Base-by-base conservation (phyloP, 2,113 vertebrate species). In the Alethe castanea region DNA sequence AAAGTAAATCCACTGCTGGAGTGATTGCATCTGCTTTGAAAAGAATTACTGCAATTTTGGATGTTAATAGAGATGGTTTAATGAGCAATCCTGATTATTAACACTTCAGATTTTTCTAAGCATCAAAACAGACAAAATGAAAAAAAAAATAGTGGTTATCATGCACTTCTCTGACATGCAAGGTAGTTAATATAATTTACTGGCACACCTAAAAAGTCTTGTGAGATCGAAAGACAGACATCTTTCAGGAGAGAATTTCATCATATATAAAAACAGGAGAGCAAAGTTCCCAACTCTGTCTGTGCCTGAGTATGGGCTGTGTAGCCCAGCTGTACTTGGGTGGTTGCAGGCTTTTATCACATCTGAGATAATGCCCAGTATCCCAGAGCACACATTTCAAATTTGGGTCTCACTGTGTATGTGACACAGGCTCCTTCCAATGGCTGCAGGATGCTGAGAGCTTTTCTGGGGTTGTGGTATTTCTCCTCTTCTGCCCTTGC, bases 11-110 rank as follows among this genome's bases (percentile, higher is more conserved):
- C 59, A 80, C 50, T 67, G 47, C 56, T 92, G 47, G 35, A 90
- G 86, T 72, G 53, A 95, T 76, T 78, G 57, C 33, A 86, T 79
- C 84, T 94, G 44, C 87, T 90, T 94, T 93, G 86, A 83, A 90
- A 89, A 81, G 44, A 74, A 86, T 92, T 84, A 60, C 47, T 76
- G 72, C 59, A 94, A 52, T 95, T 94, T 87, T 61, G 52, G 48
- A 73, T 88, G 71, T 86, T 92, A 94, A 90, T 93, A 36, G 67
- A n/a, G 76, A n/a, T 52, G 40, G 53, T 52, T 81, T 91, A 92
- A 92, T 90, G 77, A 94, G 44, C 36, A 91, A 64, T 52, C 52
- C 38, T 94, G 64, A 62, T 90, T 90, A 90, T 77, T 78, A 92
- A 76, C 0, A 0, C 78, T 92, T 93, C 67, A 88, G 47, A 44